phyloP scores from a whole-genome alignment of 2,888 invertebrate species.

The Gari tellinella region DNA sequence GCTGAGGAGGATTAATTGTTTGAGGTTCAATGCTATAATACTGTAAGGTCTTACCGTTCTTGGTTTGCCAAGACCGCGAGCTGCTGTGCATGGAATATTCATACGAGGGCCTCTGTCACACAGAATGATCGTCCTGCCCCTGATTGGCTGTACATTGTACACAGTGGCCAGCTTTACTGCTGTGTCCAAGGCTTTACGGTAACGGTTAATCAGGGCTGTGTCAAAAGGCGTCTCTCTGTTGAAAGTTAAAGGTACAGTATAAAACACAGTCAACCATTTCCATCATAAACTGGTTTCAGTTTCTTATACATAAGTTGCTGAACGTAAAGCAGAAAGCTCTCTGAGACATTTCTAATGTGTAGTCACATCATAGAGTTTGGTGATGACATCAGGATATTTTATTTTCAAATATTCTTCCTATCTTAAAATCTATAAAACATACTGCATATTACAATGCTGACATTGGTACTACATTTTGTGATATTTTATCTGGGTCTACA shows the following conservation, averaged over 20 bases:
- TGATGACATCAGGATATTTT: too few species aligned
- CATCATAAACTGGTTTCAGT: neutral
- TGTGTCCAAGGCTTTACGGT: slow-evolving; percentile 84
- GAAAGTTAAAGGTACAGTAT: too few species aligned
- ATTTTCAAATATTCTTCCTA: too few species aligned
- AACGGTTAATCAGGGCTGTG: slow-evolving; percentile 75
- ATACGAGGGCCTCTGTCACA: slow-evolving; percentile 78
- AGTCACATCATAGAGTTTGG: neutral
- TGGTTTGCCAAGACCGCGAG: slow-evolving; percentile 82
- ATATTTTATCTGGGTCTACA: too few species aligned
- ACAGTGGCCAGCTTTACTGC: slow-evolving; percentile 85
- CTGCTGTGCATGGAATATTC: slow-evolving; percentile 77
- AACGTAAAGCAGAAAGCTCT: neutral
- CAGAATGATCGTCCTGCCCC: slow-evolving; percentile 84
- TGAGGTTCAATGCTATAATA: too few species aligned
- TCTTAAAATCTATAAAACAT: too few species aligned
- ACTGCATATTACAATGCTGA: too few species aligned
- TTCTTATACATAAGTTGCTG: neutral
- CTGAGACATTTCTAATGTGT: slow-evolving; percentile 1
- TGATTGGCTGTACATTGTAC: slow-evolving; percentile 85
- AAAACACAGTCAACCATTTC: too few species aligned
- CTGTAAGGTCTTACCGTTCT: slow-evolving; percentile 72
- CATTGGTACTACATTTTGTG: too few species aligned
- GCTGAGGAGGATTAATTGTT: too few species aligned
- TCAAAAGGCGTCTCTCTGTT: slow-evolving; percentile 78